Base-by-base conservation (phyloP, 2,113 vertebrate genomes). In the Eubucco bourcierii region DNA sequence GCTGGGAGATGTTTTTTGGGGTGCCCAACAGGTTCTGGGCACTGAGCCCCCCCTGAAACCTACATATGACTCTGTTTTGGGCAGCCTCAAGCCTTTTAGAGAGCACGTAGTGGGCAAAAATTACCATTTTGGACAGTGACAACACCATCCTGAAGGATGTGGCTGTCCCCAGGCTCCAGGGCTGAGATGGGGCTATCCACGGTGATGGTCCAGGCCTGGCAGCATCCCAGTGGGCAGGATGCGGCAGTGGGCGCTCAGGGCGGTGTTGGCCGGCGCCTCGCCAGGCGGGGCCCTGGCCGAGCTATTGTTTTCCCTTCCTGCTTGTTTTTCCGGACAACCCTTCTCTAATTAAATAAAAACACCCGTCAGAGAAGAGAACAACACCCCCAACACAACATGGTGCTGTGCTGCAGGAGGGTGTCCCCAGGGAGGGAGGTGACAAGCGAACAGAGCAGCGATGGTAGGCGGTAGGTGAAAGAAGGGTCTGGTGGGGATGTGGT, bases 231-330 rank as follows among this genome's bases (percentile, higher is more conserved):
- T 3, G 27, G 71, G 74, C 75, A 81, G 94, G 90, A 89, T 79
- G 81, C 84, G 1, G 72, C 65, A 71, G 41, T 89, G 95, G 92
- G 90, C 1, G 77, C 86, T 92, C 10, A 71, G 75, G 74, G 67
- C 92, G 5, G 1, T 12, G 80, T n/a, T 1, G 27, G 84, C 84
- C 81, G 92, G 94, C 74, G 94, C 94, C 92, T 91, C 12, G 64
- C 92, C 95, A 93, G 90, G 94, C 94, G 76, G 90, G 90, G 93
- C 87, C 93, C 91, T 10, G 41, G 80, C 88, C 21, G 73, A 65
- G 73, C 95, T 46, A 94, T 95, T 96, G 96, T 95, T 94, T 95
- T 96, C 88, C 78, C 92, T 96, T 96, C 95, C 95, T 96, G 95
- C 92, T 94, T 96, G 92, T 95, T 96, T 96, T 96, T 89, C 95